A percentile compares a stretch with the other conserved stretches of the same genome.
phyloP scores from a whole-genome alignment of 2,797 vertebrate genomes.

The Simalia tracyae region DNA sequence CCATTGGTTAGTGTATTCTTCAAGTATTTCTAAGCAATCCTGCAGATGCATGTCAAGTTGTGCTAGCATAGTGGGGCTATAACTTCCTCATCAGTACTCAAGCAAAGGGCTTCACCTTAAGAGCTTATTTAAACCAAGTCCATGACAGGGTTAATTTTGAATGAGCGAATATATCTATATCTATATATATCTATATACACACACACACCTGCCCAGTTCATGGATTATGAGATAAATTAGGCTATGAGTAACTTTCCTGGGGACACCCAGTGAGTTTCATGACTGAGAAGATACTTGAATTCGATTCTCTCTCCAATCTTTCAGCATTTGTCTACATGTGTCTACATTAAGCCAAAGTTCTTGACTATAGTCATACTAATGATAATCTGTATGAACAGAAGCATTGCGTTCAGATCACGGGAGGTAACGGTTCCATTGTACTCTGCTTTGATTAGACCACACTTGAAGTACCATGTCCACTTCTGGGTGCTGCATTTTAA shows the following conservation, averaged over 20 bases:
- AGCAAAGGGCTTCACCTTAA: no score
- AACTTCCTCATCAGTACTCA: no score
- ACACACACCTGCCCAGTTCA: not conserved
- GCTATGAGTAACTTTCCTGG: not conserved
- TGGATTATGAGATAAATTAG: not conserved
- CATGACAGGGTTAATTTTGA: not conserved
- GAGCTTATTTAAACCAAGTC: not conserved
- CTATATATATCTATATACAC: no score
- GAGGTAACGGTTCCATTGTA: not conserved
- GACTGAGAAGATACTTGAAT: not conserved
- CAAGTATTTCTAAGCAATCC: no score
- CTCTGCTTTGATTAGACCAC: not conserved
- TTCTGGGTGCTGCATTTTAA: not conserved
- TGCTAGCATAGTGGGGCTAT: no score
- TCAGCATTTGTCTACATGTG: not conserved
- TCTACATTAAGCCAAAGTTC: not conserved
- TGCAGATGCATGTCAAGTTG: no score
- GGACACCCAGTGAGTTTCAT: not conserved
- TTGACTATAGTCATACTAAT: not conserved
- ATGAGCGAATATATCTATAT: not conserved
- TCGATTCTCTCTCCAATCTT: not conserved
- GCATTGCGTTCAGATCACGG: not conserved
- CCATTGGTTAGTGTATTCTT: no score
- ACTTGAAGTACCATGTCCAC: not conserved
- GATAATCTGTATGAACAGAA: not conserved